phyloP scores from a whole-genome alignment of 53 echinoderm and acorn worm genomes.

The Arbacia lixula region DNA sequence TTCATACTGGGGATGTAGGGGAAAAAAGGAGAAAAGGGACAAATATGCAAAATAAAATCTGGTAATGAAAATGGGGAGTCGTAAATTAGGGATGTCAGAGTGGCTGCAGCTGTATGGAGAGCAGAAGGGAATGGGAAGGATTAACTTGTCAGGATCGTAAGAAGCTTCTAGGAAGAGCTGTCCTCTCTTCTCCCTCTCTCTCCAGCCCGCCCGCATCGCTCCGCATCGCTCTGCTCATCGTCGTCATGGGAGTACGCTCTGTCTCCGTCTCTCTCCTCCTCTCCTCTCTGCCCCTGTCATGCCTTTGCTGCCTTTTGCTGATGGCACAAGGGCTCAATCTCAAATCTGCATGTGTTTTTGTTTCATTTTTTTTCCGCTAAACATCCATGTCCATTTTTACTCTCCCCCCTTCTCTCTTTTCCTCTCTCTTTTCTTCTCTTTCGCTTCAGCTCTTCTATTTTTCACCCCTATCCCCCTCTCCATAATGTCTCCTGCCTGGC shows the following conservation, averaged over 20 bases:
- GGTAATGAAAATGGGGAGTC: conserved; percentile 65
- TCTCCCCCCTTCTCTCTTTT: neutral
- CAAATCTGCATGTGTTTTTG: conserved; percentile 18
- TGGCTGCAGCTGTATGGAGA: conserved; percentile 58
- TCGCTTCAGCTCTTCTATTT: no score
- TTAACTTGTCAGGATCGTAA: conserved; percentile 48
- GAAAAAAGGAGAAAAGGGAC: neutral
- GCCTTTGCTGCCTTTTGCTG: conserved; percentile 42
- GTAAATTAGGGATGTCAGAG: conserved; percentile 59
- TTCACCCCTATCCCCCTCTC: neutral
- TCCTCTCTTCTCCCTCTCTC: neutral
- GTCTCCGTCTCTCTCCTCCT: no score
- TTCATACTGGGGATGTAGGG: conserved; percentile 16
- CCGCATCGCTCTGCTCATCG: neutral
- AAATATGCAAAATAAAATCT: conserved; percentile 35
- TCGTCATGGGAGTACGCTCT: neutral
- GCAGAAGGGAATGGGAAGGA: conserved; percentile 39
- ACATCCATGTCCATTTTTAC: neutral
- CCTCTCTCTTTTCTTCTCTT: no score
- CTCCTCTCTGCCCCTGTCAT: conserved; percentile 30
- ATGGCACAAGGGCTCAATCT: conserved; percentile 5
- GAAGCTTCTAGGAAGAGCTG: neutral
- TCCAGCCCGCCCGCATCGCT: conserved; percentile 21
- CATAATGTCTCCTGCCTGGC: conserved; percentile 10
- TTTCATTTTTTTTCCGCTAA: neutral